Conservation (phyloP, 2,797 vertebrate species). For the Lutjanus campechanus region DNA sequence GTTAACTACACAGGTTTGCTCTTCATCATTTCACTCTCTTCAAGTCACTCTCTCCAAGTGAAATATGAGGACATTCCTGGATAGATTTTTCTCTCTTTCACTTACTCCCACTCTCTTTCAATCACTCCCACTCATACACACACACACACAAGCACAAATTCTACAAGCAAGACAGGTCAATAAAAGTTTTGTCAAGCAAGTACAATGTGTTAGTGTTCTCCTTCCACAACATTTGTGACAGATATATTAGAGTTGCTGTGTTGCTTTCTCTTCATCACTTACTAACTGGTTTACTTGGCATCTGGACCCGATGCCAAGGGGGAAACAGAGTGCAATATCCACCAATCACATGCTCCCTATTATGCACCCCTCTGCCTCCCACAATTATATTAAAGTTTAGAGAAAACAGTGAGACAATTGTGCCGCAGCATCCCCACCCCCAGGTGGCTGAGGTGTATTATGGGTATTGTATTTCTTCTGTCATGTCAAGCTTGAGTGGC, state of each 20-base stretch:
- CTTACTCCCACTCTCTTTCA: slow-evolving; percentile 3
- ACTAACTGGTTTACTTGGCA: neutral
- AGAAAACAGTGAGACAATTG: neutral
- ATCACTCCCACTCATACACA: neutral
- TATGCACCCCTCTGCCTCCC: neutral
- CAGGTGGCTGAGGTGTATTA: neutral
- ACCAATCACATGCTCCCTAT: neutral
- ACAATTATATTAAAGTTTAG: neutral
- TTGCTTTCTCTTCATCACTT: neutral
- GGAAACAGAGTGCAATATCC: too few relatives aligned
- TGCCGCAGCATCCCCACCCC: neutral
- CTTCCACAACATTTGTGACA: neutral
- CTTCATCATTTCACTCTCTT: slow-evolving; percentile 45
- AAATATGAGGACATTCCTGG: slow-evolving; percentile 28
- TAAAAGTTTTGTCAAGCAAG: slow-evolving; percentile 21
- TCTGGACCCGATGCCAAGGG: neutral
- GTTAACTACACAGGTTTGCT: slow-evolving; percentile 42
- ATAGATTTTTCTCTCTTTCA: slow-evolving; percentile 18
- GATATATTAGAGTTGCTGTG: neutral
- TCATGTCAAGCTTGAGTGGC: neutral
- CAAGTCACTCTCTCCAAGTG: neutral
- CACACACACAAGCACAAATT: neutral
- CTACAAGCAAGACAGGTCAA: neutral
- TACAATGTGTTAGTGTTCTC: neutral
- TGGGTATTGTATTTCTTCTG: neutral